Evolutionary conservation across 2,888 invertebrate species (phyloP).

Genomic region (Timandra comae): DNA sequence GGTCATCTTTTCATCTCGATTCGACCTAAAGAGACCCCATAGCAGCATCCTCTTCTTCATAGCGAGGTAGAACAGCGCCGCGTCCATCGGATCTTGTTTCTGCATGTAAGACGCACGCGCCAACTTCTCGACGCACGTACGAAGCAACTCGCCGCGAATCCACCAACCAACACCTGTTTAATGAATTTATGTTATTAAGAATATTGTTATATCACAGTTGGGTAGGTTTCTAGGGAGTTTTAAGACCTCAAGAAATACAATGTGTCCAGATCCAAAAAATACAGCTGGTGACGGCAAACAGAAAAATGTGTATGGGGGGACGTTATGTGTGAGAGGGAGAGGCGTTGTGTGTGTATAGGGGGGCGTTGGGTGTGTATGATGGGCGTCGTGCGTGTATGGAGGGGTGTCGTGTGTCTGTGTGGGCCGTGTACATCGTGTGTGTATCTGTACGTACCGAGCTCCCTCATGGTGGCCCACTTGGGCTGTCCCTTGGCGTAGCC

Average conservation of each 20-base stretch:
- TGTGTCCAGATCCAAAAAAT: too few species aligned
- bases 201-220: too few species aligned
- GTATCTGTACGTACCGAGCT: slow-evolving; percentile 86
- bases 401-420: too few species aligned
- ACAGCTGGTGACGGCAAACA: too few species aligned
- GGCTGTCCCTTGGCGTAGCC: slow-evolving; percentile 89
- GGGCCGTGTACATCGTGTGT: too few species aligned
- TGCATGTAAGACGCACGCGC: slow-evolving; percentile 95
- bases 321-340: too few species aligned
- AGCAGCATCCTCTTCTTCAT: slow-evolving; percentile 98
- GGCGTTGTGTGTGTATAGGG: too few species aligned
- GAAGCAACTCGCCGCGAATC: slow-evolving; percentile 90
- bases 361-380: too few species aligned
- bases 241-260: background rate
- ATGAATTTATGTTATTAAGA: too few species aligned
- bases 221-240: background rate
- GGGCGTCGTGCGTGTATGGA: too few species aligned
- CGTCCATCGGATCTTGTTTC: slow-evolving; percentile 97
- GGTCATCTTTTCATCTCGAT: slow-evolving; percentile 94
- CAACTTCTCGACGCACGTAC: slow-evolving; percentile 91
- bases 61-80: slow-evolving; percentile 97
- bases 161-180: slow-evolving; percentile 96
- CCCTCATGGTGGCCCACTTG: slow-evolving; percentile 93
- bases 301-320: too few species aligned
- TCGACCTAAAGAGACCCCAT: slow-evolving; percentile 95